Conservation (phyloP, 1,140 invertebrate species). For the Drosophila arizonae region DNA sequence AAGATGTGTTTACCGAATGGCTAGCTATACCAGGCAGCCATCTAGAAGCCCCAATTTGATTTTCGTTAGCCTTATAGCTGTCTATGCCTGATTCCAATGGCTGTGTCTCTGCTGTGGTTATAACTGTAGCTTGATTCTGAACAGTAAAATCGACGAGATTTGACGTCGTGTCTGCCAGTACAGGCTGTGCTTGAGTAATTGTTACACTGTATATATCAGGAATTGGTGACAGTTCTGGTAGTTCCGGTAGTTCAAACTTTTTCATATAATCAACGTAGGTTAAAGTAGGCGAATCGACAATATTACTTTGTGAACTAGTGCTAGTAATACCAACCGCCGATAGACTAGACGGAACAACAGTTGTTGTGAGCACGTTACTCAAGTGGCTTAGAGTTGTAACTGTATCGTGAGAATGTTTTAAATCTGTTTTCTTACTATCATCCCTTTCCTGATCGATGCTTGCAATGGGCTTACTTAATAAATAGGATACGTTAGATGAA, state of each 20-base stretch:
- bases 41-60: background rate
- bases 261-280: conserved; percentile 72
- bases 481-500: conserved; percentile 13
- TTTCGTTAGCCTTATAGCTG: background rate
- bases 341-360: conserved; percentile 16
- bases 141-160: background rate
- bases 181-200: too few species aligned
- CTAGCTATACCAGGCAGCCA: background rate
- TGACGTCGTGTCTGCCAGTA: background rate
- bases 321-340: conserved; percentile 2
- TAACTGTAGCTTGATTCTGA: background rate
- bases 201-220: conserved; percentile 26
- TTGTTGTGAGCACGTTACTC: conserved; percentile 53
- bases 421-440: background rate
- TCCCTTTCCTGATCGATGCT: background rate
- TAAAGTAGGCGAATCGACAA: conserved; percentile 27
- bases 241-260: conserved; percentile 67
- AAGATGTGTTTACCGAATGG: background rate
- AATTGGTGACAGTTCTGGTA: conserved; percentile 66
- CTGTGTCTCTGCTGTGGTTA: background rate
- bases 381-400: conserved; percentile 27
- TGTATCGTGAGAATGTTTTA: conserved; percentile 31
- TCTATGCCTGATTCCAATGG: background rate
- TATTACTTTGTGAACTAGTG: conserved; percentile 20
- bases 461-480: conserved; percentile 14